These are phyloP conservation scores for Smithornis capensis DNA, from an alignment of 2,113 vertebrate genomes.

Conservation along the genomic window DNA sequence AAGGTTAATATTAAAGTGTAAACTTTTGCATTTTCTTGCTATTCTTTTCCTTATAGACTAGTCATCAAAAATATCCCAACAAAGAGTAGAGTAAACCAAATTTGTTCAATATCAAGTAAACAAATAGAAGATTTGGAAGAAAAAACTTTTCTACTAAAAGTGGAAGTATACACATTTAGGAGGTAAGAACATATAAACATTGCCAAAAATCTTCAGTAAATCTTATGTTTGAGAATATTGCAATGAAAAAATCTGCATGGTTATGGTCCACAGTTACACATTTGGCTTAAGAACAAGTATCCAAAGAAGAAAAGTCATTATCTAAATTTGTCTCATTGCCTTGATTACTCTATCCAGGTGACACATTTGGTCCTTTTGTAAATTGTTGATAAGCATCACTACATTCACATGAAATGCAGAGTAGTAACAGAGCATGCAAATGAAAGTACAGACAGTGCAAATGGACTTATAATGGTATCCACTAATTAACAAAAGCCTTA, in stretches of 20 bases:
- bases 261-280: neutral
- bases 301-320: neutral
- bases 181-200: neutral
- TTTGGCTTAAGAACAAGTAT: neutral
- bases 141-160: neutral
- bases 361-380: neutral
- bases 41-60: neutral
- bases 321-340: neutral
- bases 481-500: neutral
- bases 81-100: neutral
- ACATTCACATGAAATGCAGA: neutral
- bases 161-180: neutral
- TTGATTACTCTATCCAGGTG: neutral
- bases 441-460: neutral
- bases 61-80: neutral
- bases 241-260: neutral
- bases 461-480: neutral
- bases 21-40: neutral
- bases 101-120: neutral
- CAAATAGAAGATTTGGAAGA: neutral
- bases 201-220: neutral
- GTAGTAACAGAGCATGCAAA: neutral
- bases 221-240: neutral
- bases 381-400: neutral
- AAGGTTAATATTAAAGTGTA: accelerated